Base-by-base conservation (phyloP, 2,888 invertebrate genomes). In the Caenorhabditis wallacei region DNA sequence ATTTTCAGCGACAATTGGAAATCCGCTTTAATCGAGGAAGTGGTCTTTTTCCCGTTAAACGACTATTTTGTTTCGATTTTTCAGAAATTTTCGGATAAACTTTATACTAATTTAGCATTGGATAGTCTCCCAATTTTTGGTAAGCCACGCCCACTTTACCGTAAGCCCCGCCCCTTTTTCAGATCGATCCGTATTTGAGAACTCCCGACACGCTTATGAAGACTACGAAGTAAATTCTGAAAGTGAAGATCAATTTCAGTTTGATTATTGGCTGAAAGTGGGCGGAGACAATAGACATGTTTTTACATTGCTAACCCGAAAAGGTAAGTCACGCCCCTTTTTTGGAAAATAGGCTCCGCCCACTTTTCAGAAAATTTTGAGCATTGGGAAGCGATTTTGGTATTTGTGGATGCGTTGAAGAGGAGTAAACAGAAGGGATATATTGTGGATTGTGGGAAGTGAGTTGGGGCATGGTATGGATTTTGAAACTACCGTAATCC, bases 1-100 rank as follows among this genome's bases (percentile, higher is more conserved):
- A 30, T 18, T 69, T 79, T 51, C 63, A 80, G 80, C n/a, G 80
- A 72, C 16, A 68, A 68, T 22, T 68, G 66, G 66, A 72, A 72
- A 61, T 22, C 68, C 7, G 68, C 72, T 1, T 43, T 10, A n/a
- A 56, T 68, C 24, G 78, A 69, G 8, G 78, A 78, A 22, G 13
- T 13, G 0, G 46, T 69, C 1, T 24, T 37, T 0, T 18, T 7
- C 13, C 22, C 37, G 8, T 46, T 78, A 24, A 69, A 78, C 40
- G 4, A 11, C 0, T 69, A 69, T 57, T 79, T 79, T 11, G 26
- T 30, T 0, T 56, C 66, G 0, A 20, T 74, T 26, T 61, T 74
- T 43, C 72, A 80, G 69, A 74, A 74, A 30, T 80, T 72, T 20
- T 59, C 80, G 13, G 54, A 61, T 18, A 72, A 80, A 46, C 59